Evolutionary conservation across 1,140 invertebrate species (phyloP), one percentile per base, ranked within the genome.

Genomic region (Adelges cooleyi): DNA sequence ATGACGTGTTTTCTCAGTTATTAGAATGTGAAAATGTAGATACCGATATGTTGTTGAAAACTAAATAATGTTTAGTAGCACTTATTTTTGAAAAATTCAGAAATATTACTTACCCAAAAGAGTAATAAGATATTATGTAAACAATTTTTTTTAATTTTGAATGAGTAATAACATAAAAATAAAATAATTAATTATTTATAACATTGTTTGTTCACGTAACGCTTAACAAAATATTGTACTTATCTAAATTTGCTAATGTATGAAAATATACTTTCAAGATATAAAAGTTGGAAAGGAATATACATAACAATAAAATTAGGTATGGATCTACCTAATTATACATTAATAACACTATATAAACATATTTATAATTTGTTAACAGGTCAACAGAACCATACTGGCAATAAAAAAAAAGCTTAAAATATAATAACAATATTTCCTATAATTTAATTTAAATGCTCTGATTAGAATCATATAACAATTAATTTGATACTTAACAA

Each of bases 341-440:
- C 20, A 22, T 46, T 13, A 62, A 53, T 48, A 62, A 62, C 56
- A 62, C 18, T 62, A 46, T 48, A 62, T 48, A 62, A 62, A 48
- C 42, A 62, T 62, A 62, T 62, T 33, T 29, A 59, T 59, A 44
- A 50, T 27, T 27, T 50, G 48, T 50, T 50, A 50, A 50, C 48
- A 50, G 13, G 5, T 50, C 48, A 50, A 50, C 23, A 50, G 22
- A 50, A 23, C 6, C 23, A 50, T 50, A 15, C 27, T 62, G 44
- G 17, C 13, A 62, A 59, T 59, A 27, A n/a, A 22, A 33, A 56
- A 36, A 25, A 46, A 44, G 29, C 23, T 59, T 44, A 59, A 17
- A 18, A 48, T 20, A 18, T 46, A 20, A 46, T 46, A 59, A 59
- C 42, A 59, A 62, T 48, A 22, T 48, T 62, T 62, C n/a, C 42